A percentile compares a stretch with the other conserved stretches of the same genome.
Conservation (phyloP, 2,113 vertebrate genomes). For the Microtus ochrogaster region DNA sequence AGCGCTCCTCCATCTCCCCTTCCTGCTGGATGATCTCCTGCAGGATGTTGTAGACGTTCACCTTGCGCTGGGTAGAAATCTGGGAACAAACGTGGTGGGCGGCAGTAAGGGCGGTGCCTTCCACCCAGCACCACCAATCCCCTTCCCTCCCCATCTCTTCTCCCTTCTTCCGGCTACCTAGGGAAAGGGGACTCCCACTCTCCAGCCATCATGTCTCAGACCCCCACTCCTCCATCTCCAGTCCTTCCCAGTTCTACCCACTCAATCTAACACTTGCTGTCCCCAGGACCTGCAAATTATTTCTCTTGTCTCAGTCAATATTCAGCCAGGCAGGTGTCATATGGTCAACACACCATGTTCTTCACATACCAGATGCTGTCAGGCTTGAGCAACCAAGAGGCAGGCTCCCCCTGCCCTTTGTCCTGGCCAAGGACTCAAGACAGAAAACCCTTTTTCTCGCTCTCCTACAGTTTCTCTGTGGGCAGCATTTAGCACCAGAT, state of each 20-base stretch:
- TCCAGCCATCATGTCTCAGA: not conserved
- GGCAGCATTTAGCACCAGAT: too few species aligned
- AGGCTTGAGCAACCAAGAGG: not conserved
- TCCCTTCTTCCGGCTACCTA: too few species aligned
- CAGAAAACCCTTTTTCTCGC: not conserved
- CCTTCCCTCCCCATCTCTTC: fast-evolving
- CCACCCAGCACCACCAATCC: fast-evolving
- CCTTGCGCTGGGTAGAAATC: constrained; percentile 69
- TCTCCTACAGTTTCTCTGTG: not conserved
- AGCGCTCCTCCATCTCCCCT: constrained; percentile 58
- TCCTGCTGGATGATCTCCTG: constrained; percentile 76
- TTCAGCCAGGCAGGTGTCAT: not conserved
- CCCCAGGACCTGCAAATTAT: not conserved
- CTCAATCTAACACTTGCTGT: not conserved
- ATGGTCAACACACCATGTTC: not conserved
- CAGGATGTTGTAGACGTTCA: constrained; percentile 76
- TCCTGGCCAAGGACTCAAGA: not conserved
- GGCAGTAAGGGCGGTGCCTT: fast-evolving
- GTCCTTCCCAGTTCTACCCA: fast-evolving
- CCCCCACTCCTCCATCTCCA: too few species aligned
- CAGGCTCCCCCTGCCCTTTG: not conserved
- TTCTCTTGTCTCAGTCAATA: not conserved
- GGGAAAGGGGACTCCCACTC: fast-evolving
- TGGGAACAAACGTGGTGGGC: not conserved
- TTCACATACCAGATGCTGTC: not conserved